Base-by-base conservation (phyloP, 2,797 vertebrate genomes). In the Tamandua tetradactyla region DNA sequence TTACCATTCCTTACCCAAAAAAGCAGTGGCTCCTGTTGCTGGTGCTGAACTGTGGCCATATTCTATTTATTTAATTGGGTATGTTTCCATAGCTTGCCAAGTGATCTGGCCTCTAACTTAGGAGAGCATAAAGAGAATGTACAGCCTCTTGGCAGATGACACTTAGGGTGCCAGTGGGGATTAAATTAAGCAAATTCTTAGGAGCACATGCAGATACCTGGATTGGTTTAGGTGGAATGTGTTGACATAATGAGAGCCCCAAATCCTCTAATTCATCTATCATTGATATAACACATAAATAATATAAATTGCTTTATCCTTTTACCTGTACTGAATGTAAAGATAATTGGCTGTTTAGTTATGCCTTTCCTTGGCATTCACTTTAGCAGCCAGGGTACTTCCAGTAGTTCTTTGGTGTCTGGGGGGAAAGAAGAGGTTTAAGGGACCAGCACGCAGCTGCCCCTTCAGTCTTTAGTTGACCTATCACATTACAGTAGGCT, bases 21-120 rank as follows among this genome's bases (percentile, higher is more conserved):
- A 91, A 92, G 40, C 61, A 86, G 32, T 52, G 69, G 69, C 47
- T 95, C 49, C 81, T 71, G 35, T 87, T 91, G 75, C 75, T 57
- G 42, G 49, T 32, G 2, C 69, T 94, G 92, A 91, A 35, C 35
- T 7, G 2, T 30, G 49, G 86, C 75, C 86, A 64, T 25, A 52
- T 94, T 87, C 82, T 94, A 42, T 79, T 95, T 96, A 87, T 81
- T 94, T 91, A 84, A 89, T 32, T 3, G 69, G 42, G n/a, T 49
- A 0, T 61, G 47, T 89, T 81, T 66, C 71, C 40, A 40, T 11
- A 32, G 25, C 25, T 5, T n/a, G 85, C 78, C 74, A 37, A 64
- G 59, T 61, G 35, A 69, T 18, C 59, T 40, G 57, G 59, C 55
- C 66, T 94, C 57, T 66, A 15, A 61, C 72, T 69, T 69, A 23